phyloP scores from a whole-genome alignment of 1,140 invertebrate species.

The Aphaenogaster floridana region DNA sequence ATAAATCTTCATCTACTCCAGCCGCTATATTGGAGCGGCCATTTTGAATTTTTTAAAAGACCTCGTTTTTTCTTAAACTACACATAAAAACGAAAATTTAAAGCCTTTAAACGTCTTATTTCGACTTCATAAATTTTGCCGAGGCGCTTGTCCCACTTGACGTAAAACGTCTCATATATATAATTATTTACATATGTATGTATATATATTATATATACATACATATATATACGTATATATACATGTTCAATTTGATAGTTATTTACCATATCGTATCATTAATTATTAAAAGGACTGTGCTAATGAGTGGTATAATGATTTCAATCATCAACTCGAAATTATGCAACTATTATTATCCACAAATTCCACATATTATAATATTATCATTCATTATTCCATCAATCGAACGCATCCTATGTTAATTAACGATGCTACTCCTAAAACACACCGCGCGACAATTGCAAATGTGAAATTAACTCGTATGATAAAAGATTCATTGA shows the following conservation, averaged over 20 bases:
- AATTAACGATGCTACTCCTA: constrained; percentile 65
- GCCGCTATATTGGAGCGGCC: no score
- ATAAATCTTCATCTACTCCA: no score
- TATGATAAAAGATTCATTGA: constrained; percentile 67
- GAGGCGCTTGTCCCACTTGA: no score
- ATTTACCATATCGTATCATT: constrained; percentile 50
- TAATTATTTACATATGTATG: no score
- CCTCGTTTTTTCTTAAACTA: no score
- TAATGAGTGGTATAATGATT: constrained; percentile 69
- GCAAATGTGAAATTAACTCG: constrained; percentile 67
- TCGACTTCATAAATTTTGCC: no score
- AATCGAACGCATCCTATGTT: constrained; percentile 41
- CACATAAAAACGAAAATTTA: no score
- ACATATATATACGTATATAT: neutral
- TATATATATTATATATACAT: neutral
- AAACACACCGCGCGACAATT: constrained; percentile 46
- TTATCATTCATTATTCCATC: constrained; percentile 73
- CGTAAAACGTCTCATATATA: no score
- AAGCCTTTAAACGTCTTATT: no score
- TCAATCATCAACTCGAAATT: constrained; percentile 73
- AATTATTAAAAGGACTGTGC: constrained; percentile 58
- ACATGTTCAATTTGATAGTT: neutral
- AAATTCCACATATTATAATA: constrained; percentile 54
- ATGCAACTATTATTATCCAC: constrained; percentile 60
- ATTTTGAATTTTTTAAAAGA: no score